Evolutionary conservation across 2,888 invertebrate species (phyloP).

Genomic region (Parnassius smintheus): DNA sequence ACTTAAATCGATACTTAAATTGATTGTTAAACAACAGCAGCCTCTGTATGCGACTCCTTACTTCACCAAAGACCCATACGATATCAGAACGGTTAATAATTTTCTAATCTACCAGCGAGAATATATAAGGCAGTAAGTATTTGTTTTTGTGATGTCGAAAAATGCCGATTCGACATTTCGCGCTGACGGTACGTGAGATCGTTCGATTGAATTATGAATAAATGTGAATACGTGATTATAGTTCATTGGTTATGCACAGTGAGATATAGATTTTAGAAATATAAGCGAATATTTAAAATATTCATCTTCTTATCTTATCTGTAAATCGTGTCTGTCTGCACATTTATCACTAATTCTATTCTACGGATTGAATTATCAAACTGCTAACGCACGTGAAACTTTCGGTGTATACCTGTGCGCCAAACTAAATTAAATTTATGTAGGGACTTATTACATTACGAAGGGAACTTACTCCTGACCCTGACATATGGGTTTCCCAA

Average conservation of each 20-base stretch:
- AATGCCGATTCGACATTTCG: conserved; percentile 15
- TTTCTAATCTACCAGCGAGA: not conserved
- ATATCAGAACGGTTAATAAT: conserved; percentile 11
- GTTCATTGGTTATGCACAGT: not conserved
- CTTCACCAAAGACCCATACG: conserved; percentile 6
- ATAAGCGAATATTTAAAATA: conserved; percentile 17
- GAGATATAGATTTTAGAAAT: conserved; percentile 5
- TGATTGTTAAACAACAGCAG: not conserved
- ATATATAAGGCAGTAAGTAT: conserved; percentile 17
- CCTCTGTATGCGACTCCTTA: not conserved
- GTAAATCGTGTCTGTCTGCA: conserved; percentile 16
- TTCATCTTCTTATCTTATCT: conserved; percentile 21
- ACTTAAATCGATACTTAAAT: not conserved
- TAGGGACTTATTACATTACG: too few species aligned
- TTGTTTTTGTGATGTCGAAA: conserved; percentile 12
- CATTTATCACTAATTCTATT: too few species aligned
- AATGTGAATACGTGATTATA: conserved; percentile 17
- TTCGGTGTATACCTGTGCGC: too few species aligned
- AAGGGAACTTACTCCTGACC: too few species aligned
- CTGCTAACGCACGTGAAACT: too few species aligned
- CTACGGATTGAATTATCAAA: too few species aligned
- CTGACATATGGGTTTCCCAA: too few species aligned
- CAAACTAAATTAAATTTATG: too few species aligned
- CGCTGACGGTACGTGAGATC: conserved; percentile 15
- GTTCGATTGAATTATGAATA: conserved; percentile 1